Conservation (phyloP, 2,888 invertebrate genomes). For the Clistopyga incitator region DNA sequence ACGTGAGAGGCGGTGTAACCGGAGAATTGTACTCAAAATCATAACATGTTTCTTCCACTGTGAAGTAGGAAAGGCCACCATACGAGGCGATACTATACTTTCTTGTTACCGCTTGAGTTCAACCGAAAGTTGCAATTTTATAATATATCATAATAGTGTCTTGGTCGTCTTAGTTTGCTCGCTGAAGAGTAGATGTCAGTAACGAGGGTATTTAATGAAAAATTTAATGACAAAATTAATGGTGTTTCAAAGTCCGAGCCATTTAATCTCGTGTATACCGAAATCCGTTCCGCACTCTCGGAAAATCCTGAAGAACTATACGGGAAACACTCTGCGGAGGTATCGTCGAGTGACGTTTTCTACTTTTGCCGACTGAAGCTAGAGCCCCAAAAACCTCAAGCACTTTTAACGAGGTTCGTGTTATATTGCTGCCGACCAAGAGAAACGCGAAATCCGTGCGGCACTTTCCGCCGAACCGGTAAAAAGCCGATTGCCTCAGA, state of each 20-base stretch:
- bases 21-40: not conserved
- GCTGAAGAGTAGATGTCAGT: not conserved
- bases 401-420: constrained; percentile 14
- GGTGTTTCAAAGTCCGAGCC: not conserved
- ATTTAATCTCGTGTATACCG: not conserved
- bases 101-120: not conserved
- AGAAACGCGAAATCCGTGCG: not conserved
- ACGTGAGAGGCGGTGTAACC: not conserved
- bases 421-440: constrained; percentile 4
- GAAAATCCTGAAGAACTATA: not conserved
- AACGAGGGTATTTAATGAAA: not conserved
- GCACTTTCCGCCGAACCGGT: not conserved
- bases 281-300: not conserved
- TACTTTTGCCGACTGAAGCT: not conserved
- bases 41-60: constrained; percentile 6
- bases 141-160: no score
- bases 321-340: not conserved
- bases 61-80: not conserved
- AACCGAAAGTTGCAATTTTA: not conserved
- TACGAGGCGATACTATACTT: not conserved
- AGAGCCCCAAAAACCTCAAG: constrained; percentile 12
- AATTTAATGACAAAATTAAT: not conserved
- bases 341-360: not conserved
- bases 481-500: constrained; percentile 6
- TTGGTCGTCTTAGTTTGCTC: no score